Evolutionary conservation across 2,797 vertebrate genomes (phyloP), one percentile per base, ranked within the genome.

Genomic region (Scolopax rusticola): DNA sequence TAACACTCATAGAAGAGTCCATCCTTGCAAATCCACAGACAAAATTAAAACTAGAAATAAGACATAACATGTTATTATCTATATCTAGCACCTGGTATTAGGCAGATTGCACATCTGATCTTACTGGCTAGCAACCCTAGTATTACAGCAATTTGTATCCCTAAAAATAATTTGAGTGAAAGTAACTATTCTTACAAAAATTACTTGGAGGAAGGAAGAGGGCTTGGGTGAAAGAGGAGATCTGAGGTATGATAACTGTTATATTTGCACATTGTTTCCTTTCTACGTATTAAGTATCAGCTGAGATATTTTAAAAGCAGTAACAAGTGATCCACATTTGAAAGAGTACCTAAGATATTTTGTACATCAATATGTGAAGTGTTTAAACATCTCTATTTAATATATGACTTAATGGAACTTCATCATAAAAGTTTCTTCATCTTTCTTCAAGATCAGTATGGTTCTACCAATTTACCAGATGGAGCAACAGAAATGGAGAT

Each of bases 11-110:
- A 41, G 79, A 85, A 76, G 20, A 75, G 25, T 75, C 65, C 48
- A 80, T 23, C 45, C 73, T 86, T 88, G 57, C 19, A 93, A 90
- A 70, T 74, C 25, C 53, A 65, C 15, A 38, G 90, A 21, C 38
- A 84, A 91, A 94, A 84, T 60, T 81, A 96, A 87, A 88, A 70
- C 50, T 71, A 68, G 74, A 89, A 89, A 76, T 73, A 77, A 30
- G 54, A 19, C 20, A 38, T 68, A 81, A 45, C 36, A 57, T 1
- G 0, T 77, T 81, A 71, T 65, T 84, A 7, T 78, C 57, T 88
- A 7, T 60, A 30, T 71, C 57, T 33, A 50, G 24, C 57, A 50
- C 3, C 6, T 40, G 38, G 18, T 74, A 47, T 87, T 73, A 90
- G 50, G 50, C 28, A 93, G 57, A 81, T 57, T 87, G 73, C 53